These are phyloP conservation scores for Leptopilina clavipes DNA, from an alignment of 1,140 invertebrate species.

Conservation along the genomic window DNA sequence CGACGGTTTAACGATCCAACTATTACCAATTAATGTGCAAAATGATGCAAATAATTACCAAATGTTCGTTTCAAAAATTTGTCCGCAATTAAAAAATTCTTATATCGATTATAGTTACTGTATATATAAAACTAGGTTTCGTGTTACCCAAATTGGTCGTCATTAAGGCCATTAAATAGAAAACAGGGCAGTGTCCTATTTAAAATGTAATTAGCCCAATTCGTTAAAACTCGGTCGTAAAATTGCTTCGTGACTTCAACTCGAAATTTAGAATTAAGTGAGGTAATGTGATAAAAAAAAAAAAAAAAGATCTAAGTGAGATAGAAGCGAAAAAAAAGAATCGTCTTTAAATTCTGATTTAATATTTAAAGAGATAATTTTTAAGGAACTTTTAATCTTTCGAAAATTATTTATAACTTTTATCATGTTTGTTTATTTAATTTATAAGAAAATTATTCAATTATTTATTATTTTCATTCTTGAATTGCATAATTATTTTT, in stretches of 20 bases:
- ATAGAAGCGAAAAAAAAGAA: conserved; percentile 8
- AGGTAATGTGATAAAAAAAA: conserved; percentile 25
- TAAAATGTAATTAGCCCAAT: conserved; percentile 36
- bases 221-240: conserved; percentile 34
- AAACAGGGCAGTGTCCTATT: conserved; percentile 27
- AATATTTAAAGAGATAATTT: not conserved
- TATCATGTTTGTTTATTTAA: too few species aligned
- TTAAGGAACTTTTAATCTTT: not conserved
- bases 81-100: not conserved
- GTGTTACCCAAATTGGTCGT: conserved; percentile 35
- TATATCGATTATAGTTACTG: not conserved
- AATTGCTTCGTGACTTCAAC: conserved; percentile 36
- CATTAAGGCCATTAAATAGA: conserved; percentile 38
- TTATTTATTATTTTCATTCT: too few species aligned
- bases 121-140: conserved; percentile 36
- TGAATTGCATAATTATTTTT: too few species aligned
- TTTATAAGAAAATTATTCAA: too few species aligned
- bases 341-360: conserved; percentile 21
- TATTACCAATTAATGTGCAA: not conserved
- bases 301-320: conserved; percentile 14
- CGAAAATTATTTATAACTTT: not conserved
- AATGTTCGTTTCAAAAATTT: not conserved
- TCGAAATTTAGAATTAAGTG: conserved; percentile 26
- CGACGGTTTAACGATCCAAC: conserved; percentile 44
- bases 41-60: conserved; percentile 14